A percentile compares a stretch with the other conserved stretches of the same genome.
phyloP scores from a whole-genome alignment of 2,888 invertebrate genomes.

The Tupiocoris notatus region DNA sequence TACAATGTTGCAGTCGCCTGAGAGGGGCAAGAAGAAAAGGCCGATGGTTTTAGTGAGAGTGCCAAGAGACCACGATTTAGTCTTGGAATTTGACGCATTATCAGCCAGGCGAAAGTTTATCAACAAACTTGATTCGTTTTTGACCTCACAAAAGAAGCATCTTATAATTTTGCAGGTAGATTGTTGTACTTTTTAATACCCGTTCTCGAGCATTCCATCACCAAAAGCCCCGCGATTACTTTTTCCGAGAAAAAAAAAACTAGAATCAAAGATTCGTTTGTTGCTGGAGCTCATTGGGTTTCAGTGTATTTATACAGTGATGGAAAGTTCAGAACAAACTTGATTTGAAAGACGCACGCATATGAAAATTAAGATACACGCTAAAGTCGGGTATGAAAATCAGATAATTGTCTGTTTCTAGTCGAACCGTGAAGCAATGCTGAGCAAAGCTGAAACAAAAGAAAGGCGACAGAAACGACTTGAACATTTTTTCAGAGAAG shows the following conservation, averaged over 20 bases:
- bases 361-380: too few relatives aligned
- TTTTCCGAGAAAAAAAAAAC: too few relatives aligned
- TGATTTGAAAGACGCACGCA: too few relatives aligned
- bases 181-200: too few relatives aligned
- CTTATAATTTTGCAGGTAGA: slow-evolving; percentile 69
- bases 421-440: slow-evolving; percentile 75
- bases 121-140: slow-evolving; percentile 80
- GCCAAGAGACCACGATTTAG: slow-evolving; percentile 87
- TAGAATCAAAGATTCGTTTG: too few relatives aligned
- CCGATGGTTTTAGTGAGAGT: slow-evolving; percentile 80
- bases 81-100: slow-evolving; percentile 82
- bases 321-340: too few relatives aligned
- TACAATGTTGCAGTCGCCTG: slow-evolving; percentile 47
- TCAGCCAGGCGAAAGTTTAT: slow-evolving; percentile 81
- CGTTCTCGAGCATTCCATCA: too few relatives aligned
- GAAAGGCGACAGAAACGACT: slow-evolving; percentile 87
- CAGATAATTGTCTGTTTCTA: slow-evolving; percentile 55
- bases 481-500: slow-evolving; percentile 93
- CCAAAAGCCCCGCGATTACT: too few relatives aligned
- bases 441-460: slow-evolving; percentile 89
- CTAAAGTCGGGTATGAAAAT: neutral
- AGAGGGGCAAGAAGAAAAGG: slow-evolving; percentile 65
- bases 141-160: slow-evolving; percentile 78
- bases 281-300: too few relatives aligned
- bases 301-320: too few relatives aligned